Evolutionary conservation across 2,113 vertebrate genomes (phyloP).

Genomic region (Oryzias celebensis): DNA sequence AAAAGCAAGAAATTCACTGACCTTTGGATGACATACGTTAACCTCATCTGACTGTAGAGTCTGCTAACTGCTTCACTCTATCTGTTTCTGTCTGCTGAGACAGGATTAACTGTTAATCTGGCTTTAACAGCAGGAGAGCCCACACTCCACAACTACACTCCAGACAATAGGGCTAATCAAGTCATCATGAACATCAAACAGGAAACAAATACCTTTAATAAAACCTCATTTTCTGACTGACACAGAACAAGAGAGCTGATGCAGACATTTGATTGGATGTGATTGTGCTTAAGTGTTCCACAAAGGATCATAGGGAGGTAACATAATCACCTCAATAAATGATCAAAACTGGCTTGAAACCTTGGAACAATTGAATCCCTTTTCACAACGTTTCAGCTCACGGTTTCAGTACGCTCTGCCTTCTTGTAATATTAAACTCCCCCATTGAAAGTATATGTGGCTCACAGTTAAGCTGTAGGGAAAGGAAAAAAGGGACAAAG

Average conservation of each 20-base stretch:
- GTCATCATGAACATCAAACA: constrained; percentile 48
- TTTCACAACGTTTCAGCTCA: neutral
- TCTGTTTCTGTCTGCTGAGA: constrained; percentile 52
- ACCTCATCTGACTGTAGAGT: constrained; percentile 19
- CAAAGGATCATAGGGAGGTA: neutral
- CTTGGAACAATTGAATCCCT: neutral
- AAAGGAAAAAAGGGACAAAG: constrained; percentile 25
- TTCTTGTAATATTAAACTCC: neutral
- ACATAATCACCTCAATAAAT: constrained; percentile 11
- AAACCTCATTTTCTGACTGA: constrained; percentile 47
- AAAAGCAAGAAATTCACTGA: constrained; percentile 19
- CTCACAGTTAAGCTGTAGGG: no score
- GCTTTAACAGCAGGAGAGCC: constrained; percentile 50
- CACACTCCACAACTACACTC: constrained; percentile 40
- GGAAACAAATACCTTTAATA: constrained; percentile 55
- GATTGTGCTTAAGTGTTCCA: constrained; percentile 34
- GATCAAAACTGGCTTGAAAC: neutral
- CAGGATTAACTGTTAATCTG: constrained; percentile 67
- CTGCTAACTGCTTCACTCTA: constrained; percentile 37
- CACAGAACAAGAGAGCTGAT: constrained; percentile 19
- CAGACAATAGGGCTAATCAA: constrained; percentile 63
- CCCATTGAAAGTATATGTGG: neutral
- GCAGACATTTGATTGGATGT: constrained; percentile 40
- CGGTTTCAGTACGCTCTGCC: neutral
- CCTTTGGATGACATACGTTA: constrained; percentile 35